Evolutionary conservation across 2,113 vertebrate genomes (phyloP).

Genomic region (Stegastes partitus): DNA sequence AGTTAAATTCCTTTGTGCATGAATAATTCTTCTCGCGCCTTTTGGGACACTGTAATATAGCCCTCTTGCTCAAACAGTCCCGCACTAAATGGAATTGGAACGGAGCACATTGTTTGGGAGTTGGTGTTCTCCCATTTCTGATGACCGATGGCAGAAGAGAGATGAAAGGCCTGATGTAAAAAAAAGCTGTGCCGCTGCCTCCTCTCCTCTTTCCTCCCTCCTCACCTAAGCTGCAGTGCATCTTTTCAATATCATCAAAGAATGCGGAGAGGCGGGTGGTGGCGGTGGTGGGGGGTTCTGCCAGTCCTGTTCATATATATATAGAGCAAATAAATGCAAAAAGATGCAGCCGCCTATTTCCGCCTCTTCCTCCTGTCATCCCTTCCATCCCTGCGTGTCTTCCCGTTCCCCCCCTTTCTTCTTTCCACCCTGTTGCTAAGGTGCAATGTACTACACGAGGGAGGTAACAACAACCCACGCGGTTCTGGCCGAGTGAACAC

Average conservation of each 20-base stretch:
- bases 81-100: constrained; percentile 68
- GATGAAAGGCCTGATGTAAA: constrained; percentile 75
- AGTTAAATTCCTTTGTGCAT: constrained; percentile 67
- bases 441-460: constrained; percentile 1
- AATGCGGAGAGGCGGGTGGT: constrained; percentile 10
- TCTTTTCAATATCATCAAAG: constrained; percentile 55
- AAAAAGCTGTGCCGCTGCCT: constrained; percentile 61
- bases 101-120: constrained; percentile 41
- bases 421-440: constrained; percentile 18
- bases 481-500: constrained; percentile 43
- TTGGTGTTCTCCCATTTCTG: constrained; percentile 70
- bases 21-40: constrained; percentile 64
- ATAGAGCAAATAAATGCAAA: constrained; percentile 33
- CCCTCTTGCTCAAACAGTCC: constrained; percentile 42
- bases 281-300: neutral
- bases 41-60: constrained; percentile 52
- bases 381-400: neutral
- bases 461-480: constrained; percentile 34
- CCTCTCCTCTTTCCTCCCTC: constrained; percentile 18
- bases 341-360: constrained; percentile 25
- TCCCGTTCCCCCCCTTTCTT: neutral
- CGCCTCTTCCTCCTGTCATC: constrained; percentile 19
- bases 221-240: constrained; percentile 49
- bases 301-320: constrained; percentile 22
- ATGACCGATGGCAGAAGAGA: constrained; percentile 73